A percentile compares a stretch with the other conserved stretches of the same genome.
Evolutionary conservation across 1,140 invertebrate species (phyloP).

Genomic region (Trachelipus rathkii): DNA sequence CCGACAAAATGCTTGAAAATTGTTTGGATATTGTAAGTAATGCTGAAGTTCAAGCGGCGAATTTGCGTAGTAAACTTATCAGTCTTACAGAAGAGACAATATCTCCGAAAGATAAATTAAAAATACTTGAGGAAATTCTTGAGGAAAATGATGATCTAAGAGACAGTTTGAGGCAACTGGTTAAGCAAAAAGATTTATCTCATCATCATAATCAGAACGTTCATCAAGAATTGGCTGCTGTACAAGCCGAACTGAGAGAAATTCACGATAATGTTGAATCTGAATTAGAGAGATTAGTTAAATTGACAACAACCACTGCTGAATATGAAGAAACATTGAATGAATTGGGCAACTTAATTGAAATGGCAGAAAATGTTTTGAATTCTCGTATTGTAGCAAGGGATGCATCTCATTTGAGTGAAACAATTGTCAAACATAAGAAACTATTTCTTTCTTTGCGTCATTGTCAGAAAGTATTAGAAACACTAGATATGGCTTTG

Average conservation of each 20-base stretch:
- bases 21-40: slow-evolving; percentile 30
- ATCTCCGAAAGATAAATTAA: slow-evolving; percentile 37
- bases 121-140: slow-evolving; percentile 34
- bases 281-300: slow-evolving; percentile 68
- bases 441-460: slow-evolving; percentile 83
- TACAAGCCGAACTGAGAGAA: slow-evolving; percentile 39
- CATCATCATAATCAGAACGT: slow-evolving; percentile 18
- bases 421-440: slow-evolving; percentile 80
- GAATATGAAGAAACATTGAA: slow-evolving; percentile 80
- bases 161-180: slow-evolving; percentile 31
- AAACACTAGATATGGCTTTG: slow-evolving; percentile 75
- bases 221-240: slow-evolving; percentile 31
- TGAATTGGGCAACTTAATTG: slow-evolving; percentile 76
- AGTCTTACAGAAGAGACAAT: slow-evolving; percentile 33
- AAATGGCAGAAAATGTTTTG: slow-evolving; percentile 70
- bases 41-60: slow-evolving; percentile 35
- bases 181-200: slow-evolving; percentile 26
- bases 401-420: slow-evolving; percentile 69
- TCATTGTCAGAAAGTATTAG: slow-evolving; percentile 71
- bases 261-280: slow-evolving; percentile 53
- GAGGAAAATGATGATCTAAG: slow-evolving; percentile 34
- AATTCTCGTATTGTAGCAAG: slow-evolving; percentile 68
- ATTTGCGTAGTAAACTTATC: slow-evolving; percentile 35
- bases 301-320: slow-evolving; percentile 67
- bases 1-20: slow-evolving; percentile 28